phyloP scores from a whole-genome alignment of 2,797 vertebrate genomes.

The Petrocephalus schoutedeni region DNA sequence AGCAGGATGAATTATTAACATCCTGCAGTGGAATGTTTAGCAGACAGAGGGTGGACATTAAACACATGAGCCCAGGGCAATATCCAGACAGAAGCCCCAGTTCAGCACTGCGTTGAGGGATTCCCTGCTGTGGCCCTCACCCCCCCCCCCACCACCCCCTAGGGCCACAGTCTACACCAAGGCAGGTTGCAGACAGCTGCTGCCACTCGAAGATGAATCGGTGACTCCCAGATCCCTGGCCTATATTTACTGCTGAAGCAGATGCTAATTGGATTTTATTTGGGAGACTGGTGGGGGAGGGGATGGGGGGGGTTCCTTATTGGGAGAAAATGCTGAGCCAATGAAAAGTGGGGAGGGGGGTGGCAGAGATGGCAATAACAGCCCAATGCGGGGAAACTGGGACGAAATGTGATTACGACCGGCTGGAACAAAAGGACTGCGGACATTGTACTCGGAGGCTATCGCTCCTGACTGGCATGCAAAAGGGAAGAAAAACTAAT shows the following conservation, averaged over 20 bases:
- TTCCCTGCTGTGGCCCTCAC: background rate
- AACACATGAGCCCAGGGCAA: background rate
- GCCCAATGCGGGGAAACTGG: slow-evolving; percentile 29
- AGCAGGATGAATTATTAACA: background rate
- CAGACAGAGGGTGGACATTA: background rate
- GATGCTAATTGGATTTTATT: slow-evolving; percentile 46
- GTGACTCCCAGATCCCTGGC: slow-evolving; percentile 35
- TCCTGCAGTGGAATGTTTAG: background rate
- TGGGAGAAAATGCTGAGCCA: slow-evolving; percentile 38
- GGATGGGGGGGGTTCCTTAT: slow-evolving; percentile 18
- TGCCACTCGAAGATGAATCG: slow-evolving; percentile 41
- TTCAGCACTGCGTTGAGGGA: background rate
- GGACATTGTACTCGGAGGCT: slow-evolving; percentile 14
- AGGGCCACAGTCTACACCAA: slow-evolving; percentile 5
- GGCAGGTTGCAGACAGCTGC: slow-evolving; percentile 32
- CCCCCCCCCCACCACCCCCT: background rate
- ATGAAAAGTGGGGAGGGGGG: slow-evolving; percentile 14
- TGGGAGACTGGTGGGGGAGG: slow-evolving; percentile 17
- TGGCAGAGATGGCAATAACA: slow-evolving; percentile 22
- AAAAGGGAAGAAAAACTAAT: slow-evolving; percentile 21
- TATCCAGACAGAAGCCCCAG: background rate
- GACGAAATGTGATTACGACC: slow-evolving; percentile 26
- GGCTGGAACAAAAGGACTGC: slow-evolving; percentile 6
- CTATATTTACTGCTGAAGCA: slow-evolving; percentile 40
- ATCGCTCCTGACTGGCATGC: slow-evolving; percentile 26